Evolutionary conservation across 2,113 vertebrate genomes (phyloP).

Genomic region (Microcebus ravelobensis): DNA sequence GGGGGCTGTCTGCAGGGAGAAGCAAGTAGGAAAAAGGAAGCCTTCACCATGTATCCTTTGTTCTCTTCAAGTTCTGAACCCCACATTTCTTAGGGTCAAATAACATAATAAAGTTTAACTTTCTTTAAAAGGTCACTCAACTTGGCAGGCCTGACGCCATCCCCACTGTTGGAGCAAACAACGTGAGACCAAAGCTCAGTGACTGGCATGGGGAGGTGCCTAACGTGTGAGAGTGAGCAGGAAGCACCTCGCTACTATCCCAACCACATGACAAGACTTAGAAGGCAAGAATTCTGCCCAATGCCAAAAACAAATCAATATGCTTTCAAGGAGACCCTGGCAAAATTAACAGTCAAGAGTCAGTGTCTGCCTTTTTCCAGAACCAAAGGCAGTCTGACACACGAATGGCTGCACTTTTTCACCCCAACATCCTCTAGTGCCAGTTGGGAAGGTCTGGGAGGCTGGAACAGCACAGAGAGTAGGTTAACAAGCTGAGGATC

Average conservation of each 20-base stretch:
- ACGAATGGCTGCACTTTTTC: not conserved
- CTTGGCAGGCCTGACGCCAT: conserved; percentile 35
- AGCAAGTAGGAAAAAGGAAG: not conserved
- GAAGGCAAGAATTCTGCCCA: not conserved
- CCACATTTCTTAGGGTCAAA: not conserved
- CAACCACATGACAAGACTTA: not conserved
- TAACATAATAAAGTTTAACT: conserved; percentile 43
- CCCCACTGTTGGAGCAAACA: conserved; percentile 35
- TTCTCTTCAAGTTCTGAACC: conserved; percentile 3
- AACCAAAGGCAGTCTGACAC: not conserved
- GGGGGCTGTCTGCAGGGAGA: not conserved
- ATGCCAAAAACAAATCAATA: not conserved
- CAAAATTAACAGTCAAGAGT: not conserved
- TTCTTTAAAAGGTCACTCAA: conserved; percentile 29
- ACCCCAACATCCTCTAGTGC: not conserved
- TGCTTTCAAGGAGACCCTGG: not conserved
- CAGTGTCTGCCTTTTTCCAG: not conserved
- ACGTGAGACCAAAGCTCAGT: conserved; percentile 44
- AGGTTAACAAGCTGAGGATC: not conserved
- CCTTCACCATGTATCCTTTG: not conserved
- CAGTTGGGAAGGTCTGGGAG: not conserved
- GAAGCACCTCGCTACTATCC: not conserved
- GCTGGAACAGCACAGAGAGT: not conserved
- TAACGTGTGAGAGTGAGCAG: not conserved
- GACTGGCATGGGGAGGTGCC: not conserved